A percentile compares a stretch with the other conserved stretches of the same genome.
These are phyloP conservation scores for Lysiphlebus fabarum DNA, from an alignment of 1,140 invertebrate species.

Conservation along the genomic window DNA sequence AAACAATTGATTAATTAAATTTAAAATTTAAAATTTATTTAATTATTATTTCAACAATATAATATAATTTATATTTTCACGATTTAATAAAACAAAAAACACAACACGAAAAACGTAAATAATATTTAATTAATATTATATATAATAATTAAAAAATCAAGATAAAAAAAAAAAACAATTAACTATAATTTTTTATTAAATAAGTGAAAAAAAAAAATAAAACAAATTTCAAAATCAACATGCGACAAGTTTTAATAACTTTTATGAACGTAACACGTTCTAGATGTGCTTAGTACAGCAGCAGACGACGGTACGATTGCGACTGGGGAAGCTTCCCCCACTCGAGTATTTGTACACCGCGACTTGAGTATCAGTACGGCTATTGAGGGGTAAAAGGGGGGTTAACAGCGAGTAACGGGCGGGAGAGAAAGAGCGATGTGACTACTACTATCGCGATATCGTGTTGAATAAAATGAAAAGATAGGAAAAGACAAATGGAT, in stretches of 20 bases:
- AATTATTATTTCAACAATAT: too few relatives aligned
- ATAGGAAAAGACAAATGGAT: too few relatives aligned
- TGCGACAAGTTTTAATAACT: slow-evolving; percentile 29
- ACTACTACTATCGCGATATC: slow-evolving; percentile 23
- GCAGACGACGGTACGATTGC: slow-evolving; percentile 50
- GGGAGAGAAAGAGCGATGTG: slow-evolving; percentile 18
- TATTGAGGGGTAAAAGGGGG: slow-evolving; percentile 16
- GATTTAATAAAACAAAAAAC: too few relatives aligned
- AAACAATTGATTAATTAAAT: too few relatives aligned
- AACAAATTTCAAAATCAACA: slow-evolving; percentile 17
- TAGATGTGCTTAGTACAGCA: slow-evolving; percentile 46
- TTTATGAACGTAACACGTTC: slow-evolving; percentile 15
- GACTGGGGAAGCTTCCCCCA: slow-evolving; percentile 41
- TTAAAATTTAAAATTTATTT: too few relatives aligned
- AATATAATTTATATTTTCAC: too few relatives aligned
- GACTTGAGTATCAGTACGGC: slow-evolving; percentile 24
- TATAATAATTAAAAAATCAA: too few relatives aligned
- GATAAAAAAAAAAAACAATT: too few relatives aligned
- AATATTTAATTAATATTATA: too few relatives aligned
- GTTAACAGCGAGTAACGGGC: background rate
- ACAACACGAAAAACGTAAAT: too few relatives aligned
- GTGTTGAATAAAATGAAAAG: background rate
- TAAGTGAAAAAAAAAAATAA: slow-evolving; percentile 4
- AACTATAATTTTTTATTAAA: too few relatives aligned
- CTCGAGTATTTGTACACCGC: slow-evolving; percentile 17